Base-by-base conservation (phyloP, 2,113 vertebrate genomes). In the Pelodiscus sinensis region DNA sequence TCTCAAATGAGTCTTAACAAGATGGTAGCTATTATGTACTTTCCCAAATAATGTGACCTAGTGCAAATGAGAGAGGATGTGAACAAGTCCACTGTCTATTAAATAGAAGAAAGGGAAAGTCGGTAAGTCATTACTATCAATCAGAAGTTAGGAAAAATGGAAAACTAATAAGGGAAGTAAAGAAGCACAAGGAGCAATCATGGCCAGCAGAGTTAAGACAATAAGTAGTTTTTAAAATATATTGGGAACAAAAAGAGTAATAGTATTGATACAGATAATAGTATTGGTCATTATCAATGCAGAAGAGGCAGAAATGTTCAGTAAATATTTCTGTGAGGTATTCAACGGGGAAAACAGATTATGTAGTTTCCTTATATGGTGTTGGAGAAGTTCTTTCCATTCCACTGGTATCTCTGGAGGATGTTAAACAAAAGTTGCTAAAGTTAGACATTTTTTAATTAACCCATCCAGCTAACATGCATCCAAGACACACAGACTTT, bases 1-100 rank as follows among this genome's bases (percentile, higher is more conserved):
- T 65, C 58, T 65, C 19, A 82, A 81, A 90, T 73, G 15, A 88
- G 88, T 95, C 95, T 85, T 93, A 94, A 75, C 92, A 90, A 85
- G 82, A 71, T 44, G 86, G 44, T 75, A 84, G 73, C 15, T 56
- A 81, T 93, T 91, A 94, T 89, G 75, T 73, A 90, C 84, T 81
- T 79, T 94, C 84, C 50, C 31, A n/a, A 71, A 68, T 35, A 35
- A 19, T 35, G 65, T 31, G 31, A 9, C n/a, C 35, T 35, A 68
- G 4, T 68, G 31, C 16, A 21, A 68, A 35, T 18, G 16, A 8
- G 65, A 68, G 4, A 18, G 6, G 65, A 68, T n/a, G 18, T 65
- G 60, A 65, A 44, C 44, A 44, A 31, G 65, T n/a, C n/a, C 31
- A 21, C 65, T 68, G 3, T 35, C n/a, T 68, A 68, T 68, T 9